Conservation (phyloP, 2,888 invertebrate genomes). For the Drosophila imparisetae region DNA sequence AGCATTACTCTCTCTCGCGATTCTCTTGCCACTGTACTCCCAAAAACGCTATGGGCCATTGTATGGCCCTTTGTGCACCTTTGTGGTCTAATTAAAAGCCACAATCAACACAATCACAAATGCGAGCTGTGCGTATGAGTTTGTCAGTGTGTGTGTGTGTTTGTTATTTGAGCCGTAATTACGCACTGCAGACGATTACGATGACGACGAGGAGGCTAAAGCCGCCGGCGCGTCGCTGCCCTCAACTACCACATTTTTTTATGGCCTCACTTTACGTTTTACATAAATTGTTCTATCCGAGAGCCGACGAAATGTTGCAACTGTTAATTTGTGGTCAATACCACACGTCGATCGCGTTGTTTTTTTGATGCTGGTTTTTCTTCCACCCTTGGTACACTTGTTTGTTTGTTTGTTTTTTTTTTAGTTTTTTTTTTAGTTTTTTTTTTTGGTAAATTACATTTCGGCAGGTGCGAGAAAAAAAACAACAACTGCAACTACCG, state of each 20-base stretch:
- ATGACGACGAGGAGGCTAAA: constrained; percentile 6
- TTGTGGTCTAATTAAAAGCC: constrained; percentile 80
- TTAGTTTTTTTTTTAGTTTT: no score
- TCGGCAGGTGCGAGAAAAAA: constrained; percentile 54
- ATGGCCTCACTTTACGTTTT: constrained; percentile 53
- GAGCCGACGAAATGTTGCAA: constrained; percentile 64
- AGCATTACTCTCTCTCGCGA: constrained; percentile 42
- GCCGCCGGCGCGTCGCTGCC: constrained; percentile 20
- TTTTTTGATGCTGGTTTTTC: constrained; percentile 28
- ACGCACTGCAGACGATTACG: constrained; percentile 68
- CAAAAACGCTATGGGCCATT: constrained; percentile 61
- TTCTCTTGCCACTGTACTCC: not conserved
- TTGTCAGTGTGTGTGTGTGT: constrained; percentile 13
- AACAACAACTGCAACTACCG: constrained; percentile 31
- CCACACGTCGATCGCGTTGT: constrained; percentile 42
- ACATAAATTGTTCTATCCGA: constrained; percentile 62
- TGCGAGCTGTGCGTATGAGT: constrained; percentile 41
- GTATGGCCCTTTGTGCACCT: constrained; percentile 70
- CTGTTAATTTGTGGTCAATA: constrained; percentile 81
- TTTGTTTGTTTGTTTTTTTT: constrained; percentile 37
- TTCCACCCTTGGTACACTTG: constrained; percentile 34
- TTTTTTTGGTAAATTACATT: constrained; percentile 62
- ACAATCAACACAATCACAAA: constrained; percentile 76
- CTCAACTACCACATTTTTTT: constrained; percentile 47
- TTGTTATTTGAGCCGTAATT: constrained; percentile 76